Percentiles rank a stretch among this genome's conserved stretches.
Conservation (phyloP, 2,113 vertebrate genomes). For the Apistogramma diplotaenia region DNA sequence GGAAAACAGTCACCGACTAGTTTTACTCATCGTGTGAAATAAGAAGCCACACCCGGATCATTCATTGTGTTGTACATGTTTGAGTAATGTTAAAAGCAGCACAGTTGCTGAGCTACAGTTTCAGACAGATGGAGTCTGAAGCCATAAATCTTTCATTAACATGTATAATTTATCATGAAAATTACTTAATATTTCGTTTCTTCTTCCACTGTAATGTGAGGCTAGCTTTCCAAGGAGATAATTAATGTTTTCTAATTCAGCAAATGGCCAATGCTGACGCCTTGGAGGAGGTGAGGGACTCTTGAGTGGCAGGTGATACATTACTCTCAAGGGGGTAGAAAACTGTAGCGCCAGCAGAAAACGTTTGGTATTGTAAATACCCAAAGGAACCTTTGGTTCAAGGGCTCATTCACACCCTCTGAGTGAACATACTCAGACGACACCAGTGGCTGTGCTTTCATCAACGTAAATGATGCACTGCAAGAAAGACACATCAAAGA, state of each 20-base stretch:
- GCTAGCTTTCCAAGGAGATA: conserved; percentile 46
- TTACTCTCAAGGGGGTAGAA: conserved; percentile 12
- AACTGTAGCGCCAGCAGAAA: conserved; percentile 10
- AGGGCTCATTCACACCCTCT: not conserved
- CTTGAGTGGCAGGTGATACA: conserved; percentile 42
- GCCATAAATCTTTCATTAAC: conserved; percentile 68
- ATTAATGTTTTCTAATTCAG: conserved; percentile 67
- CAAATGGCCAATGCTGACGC: conserved; percentile 52
- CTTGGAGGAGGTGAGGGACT: conserved; percentile 10
- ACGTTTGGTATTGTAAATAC: conserved; percentile 26
- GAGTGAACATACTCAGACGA: not conserved
- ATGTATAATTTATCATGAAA: conserved; percentile 65
- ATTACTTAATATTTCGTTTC: conserved; percentile 48
- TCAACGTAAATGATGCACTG: not conserved
- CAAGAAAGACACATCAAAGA: conserved; percentile 5
- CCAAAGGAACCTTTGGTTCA: not conserved
- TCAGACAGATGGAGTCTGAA: conserved; percentile 17
- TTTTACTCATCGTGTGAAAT: not conserved
- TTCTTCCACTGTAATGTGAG: conserved; percentile 36
- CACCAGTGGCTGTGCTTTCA: not conserved
- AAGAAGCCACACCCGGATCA: not conserved
- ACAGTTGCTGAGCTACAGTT: not conserved
- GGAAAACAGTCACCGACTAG: conserved; percentile 1
- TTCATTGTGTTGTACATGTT: conserved; percentile 3
- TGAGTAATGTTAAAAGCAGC: conserved; percentile 10